Evolutionary conservation across 2,888 invertebrate species (phyloP).

Genomic region (Lasioglossum zephyrum): DNA sequence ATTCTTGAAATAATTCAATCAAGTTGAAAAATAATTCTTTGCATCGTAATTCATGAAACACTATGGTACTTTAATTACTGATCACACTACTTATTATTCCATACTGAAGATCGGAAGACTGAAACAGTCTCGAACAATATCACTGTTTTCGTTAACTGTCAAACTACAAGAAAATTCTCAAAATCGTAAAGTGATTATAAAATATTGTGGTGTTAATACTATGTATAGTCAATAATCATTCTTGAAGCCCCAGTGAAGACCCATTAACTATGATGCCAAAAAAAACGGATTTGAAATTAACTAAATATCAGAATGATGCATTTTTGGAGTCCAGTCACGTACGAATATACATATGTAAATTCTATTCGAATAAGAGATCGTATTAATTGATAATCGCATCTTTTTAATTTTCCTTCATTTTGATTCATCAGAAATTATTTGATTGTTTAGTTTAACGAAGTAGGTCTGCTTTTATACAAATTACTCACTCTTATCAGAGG

Average conservation of each 20-base stretch:
- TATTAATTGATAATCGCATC: not conserved
- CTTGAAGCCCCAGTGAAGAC: not conserved
- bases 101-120: constrained; percentile 22
- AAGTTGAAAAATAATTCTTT: not conserved
- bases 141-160: not conserved
- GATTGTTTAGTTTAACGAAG: not conserved
- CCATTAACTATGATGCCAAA: not conserved
- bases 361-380: not conserved
- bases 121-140: not conserved
- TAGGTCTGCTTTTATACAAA: not conserved
- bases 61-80: not conserved
- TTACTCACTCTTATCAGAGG: not conserved
- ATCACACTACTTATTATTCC: not conserved
- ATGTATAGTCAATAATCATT: not conserved
- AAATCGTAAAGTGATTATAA: not conserved
- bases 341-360: not conserved
- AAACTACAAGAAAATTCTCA: not conserved
- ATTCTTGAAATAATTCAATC: not conserved
- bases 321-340: constrained; percentile 37
- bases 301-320: not conserved
- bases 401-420: not conserved
- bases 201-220: too few species aligned
- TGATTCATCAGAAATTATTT: not conserved
- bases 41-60: not conserved
- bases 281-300: not conserved